These are phyloP conservation scores for Thalassaphorura encarpata DNA, from an alignment of 1,140 invertebrate genomes.

Conservation along the genomic window DNA sequence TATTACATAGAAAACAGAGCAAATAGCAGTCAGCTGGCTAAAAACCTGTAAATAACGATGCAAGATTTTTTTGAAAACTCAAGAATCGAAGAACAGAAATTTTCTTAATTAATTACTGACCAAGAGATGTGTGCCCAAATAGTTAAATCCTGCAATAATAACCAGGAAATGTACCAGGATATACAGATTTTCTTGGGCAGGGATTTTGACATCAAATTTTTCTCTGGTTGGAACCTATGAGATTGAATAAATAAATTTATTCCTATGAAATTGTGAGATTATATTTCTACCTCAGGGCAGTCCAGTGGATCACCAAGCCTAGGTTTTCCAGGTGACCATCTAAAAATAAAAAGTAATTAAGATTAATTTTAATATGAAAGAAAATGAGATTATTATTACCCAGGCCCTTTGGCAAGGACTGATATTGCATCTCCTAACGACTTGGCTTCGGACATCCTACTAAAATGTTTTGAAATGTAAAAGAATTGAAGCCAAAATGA, in stretches of 20 bases:
- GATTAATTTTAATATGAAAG: no score
- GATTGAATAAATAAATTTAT: slow-evolving; percentile 27
- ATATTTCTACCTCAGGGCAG: slow-evolving; percentile 59
- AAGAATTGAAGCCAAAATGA: slow-evolving; percentile 63
- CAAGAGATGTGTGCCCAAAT: slow-evolving; percentile 48
- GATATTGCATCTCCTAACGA: slow-evolving; percentile 53
- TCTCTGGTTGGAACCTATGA: slow-evolving; percentile 50
- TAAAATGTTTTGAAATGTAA: slow-evolving; percentile 41
- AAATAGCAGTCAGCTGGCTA: no score
- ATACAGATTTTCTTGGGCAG: slow-evolving; percentile 57
- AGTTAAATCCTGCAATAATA: slow-evolving; percentile 52
- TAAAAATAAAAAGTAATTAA: no score
- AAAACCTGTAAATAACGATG: no score
- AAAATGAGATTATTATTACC: no score
- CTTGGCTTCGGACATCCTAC: slow-evolving; percentile 47
- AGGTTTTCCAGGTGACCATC: slow-evolving; percentile 72
- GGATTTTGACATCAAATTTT: slow-evolving; percentile 58
- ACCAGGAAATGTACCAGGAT: slow-evolving; percentile 56
- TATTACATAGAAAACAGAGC: no score
- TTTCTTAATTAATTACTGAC: no score
- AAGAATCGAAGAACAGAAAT: no score
- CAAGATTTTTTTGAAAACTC: no score
- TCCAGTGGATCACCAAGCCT: slow-evolving; percentile 61
- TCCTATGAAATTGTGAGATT: no score
- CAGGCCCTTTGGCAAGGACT: slow-evolving; percentile 68